Evolutionary conservation across 1,140 invertebrate species (phyloP).

Genomic region (Drosophila pseudoananassae): DNA sequence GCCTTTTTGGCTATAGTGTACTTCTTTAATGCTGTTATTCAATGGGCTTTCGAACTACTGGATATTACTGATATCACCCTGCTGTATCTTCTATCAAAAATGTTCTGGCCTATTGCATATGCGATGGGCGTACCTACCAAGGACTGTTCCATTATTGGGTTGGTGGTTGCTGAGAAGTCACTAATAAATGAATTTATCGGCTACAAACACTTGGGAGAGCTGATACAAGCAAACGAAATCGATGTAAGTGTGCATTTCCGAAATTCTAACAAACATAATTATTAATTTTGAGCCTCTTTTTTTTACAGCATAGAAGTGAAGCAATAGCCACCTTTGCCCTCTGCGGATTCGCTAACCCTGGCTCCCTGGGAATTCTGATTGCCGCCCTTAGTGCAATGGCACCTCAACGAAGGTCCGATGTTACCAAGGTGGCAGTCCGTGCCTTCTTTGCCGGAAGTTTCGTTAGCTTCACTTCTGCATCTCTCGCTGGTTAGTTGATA

Average conservation of each 20-base stretch:
- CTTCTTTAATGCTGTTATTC: constrained; percentile 91
- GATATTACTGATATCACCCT: constrained; percentile 85
- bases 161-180: constrained; percentile 93
- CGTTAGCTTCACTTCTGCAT: constrained; percentile 55
- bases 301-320: constrained; percentile 87
- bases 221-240: constrained; percentile 85
- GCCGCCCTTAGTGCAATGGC: constrained; percentile 45
- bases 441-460: constrained; percentile 46
- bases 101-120: constrained; percentile 93
- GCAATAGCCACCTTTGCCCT: constrained; percentile 95
- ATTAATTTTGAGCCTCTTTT: too few relatives aligned
- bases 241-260: constrained; percentile 85
- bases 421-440: constrained; percentile 19
- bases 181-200: constrained; percentile 96
- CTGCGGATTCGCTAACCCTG: constrained; percentile 87
- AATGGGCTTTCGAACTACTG: constrained; percentile 91
- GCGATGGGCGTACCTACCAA: constrained; percentile 89
- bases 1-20: constrained; percentile 94
- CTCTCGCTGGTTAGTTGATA: constrained; percentile 37
- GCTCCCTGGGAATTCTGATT: constrained; percentile 49
- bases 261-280: too few relatives aligned
- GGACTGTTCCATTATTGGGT: constrained; percentile 90
- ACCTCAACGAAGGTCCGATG: constrained; percentile 22
- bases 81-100: constrained; percentile 89
- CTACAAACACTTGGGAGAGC: constrained; percentile 89